These are phyloP conservation scores for Reinhardtius hippoglossoides DNA, from an alignment of 2,113 vertebrate species.

Conservation along the genomic window DNA sequence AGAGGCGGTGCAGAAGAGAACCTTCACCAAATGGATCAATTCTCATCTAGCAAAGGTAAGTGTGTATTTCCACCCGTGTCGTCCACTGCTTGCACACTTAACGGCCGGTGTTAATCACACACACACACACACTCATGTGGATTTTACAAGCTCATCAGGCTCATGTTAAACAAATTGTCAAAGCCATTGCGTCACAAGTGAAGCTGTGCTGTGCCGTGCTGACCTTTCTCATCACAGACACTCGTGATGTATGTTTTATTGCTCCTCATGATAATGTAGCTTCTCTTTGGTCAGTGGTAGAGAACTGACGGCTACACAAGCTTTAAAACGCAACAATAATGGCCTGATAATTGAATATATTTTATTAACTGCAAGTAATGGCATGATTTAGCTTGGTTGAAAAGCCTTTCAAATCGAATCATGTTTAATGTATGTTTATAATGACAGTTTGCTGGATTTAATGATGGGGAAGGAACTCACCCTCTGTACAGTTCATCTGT, in stretches of 20 bases:
- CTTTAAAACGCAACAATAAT: constrained; percentile 33
- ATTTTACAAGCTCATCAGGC: not conserved
- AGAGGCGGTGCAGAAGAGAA: constrained; percentile 97
- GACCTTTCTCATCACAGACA: constrained; percentile 9
- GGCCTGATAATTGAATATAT: constrained; percentile 19
- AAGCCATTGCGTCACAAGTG: not conserved
- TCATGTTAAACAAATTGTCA: not conserved
- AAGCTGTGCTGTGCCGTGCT: not conserved
- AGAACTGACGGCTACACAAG: constrained; percentile 10
- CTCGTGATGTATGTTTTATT: constrained; percentile 14
- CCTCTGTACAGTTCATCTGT: not conserved
- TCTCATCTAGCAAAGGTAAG: constrained; percentile 97
- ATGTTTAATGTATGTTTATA: too few species aligned
- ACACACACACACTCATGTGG: not conserved
- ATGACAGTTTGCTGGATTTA: constrained; percentile 8
- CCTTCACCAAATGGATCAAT: constrained; percentile 99
- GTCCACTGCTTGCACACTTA: not conserved
- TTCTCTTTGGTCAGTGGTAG: constrained; percentile 22
- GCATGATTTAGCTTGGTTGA: not conserved
- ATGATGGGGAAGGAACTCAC: not conserved
- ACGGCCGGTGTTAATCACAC: not conserved
- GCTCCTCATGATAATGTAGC: constrained; percentile 17
- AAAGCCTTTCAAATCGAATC: not conserved
- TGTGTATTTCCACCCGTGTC: constrained; percentile 11
- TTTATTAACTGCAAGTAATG: constrained; percentile 29